phyloP scores from a whole-genome alignment of 1,140 invertebrate genomes.

The Conopomorpha cramerella region DNA sequence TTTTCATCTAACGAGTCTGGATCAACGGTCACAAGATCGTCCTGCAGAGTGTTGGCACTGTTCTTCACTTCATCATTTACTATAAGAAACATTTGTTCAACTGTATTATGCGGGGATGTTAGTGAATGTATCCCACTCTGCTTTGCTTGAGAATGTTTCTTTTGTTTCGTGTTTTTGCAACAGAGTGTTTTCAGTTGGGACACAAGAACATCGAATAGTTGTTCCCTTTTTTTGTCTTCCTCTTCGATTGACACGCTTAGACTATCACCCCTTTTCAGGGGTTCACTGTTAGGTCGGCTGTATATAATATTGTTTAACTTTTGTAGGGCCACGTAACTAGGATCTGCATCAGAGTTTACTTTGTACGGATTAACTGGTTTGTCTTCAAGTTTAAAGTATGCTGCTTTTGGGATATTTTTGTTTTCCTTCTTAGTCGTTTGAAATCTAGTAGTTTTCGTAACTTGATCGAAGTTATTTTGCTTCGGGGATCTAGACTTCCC shows the following conservation, averaged over 20 bases:
- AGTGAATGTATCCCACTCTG: not conserved
- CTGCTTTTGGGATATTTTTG: slow-evolving; percentile 9
- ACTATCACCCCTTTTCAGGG: slow-evolving; percentile 7
- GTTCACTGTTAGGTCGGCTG: slow-evolving; percentile 10
- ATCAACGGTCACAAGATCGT: slow-evolving; percentile 33
- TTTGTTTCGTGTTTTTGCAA: slow-evolving; percentile 22
- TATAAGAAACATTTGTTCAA: slow-evolving; percentile 41
- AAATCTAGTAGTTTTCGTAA: slow-evolving; percentile 13
- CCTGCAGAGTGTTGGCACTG: slow-evolving; percentile 22
- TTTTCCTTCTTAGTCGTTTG: slow-evolving; percentile 4
- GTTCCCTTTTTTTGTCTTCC: slow-evolving; percentile 32
- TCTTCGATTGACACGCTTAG: too few species aligned
- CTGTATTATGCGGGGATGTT: slow-evolving; percentile 5
- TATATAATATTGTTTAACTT: slow-evolving; percentile 30
- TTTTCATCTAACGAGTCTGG: slow-evolving; percentile 40
- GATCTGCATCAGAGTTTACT: slow-evolving; percentile 14
- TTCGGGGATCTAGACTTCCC: slow-evolving; percentile 9
- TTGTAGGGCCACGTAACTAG: slow-evolving; percentile 24
- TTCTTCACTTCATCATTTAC: slow-evolving; percentile 41
- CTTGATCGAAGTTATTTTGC: too few species aligned
- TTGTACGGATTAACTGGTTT: slow-evolving; percentile 20
- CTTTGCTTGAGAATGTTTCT: slow-evolving; percentile 1
- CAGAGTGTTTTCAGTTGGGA: slow-evolving; percentile 38
- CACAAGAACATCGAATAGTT: slow-evolving; percentile 36
- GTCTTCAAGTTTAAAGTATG: slow-evolving; percentile 31